Evolutionary conservation across 2,888 invertebrate species (phyloP).

Genomic region (Drosophila cognata): DNA sequence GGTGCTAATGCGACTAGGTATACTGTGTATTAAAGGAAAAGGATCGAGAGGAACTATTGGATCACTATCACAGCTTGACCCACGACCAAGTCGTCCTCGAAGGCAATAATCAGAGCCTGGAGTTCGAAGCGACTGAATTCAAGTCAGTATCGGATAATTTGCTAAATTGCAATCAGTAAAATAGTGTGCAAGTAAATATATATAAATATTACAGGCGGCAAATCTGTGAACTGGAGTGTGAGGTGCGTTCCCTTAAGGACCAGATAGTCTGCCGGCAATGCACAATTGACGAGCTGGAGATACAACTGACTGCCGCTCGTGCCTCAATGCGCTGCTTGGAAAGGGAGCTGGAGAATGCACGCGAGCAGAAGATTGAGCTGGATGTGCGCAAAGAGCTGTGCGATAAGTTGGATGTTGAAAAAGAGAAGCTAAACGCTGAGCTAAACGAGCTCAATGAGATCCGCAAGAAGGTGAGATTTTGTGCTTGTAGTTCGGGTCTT

Average conservation of each 20-base stretch:
- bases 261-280: conserved; percentile 87
- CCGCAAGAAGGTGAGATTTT: conserved; percentile 70
- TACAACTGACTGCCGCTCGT: conserved; percentile 86
- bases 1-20: conserved; percentile 47
- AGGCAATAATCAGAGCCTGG: conserved; percentile 92
- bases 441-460: conserved; percentile 85
- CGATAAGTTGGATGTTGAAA: conserved; percentile 88
- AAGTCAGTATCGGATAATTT: conserved; percentile 82
- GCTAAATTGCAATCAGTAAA: background rate
- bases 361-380: conserved; percentile 88
- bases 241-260: conserved; percentile 88
- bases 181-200: background rate
- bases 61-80: conserved; percentile 91
- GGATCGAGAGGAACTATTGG: conserved; percentile 92
- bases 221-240: conserved; percentile 86
- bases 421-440: conserved; percentile 87
- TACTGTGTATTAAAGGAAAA: conserved; percentile 87
- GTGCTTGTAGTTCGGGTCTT: conserved; percentile 1
- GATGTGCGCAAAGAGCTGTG: conserved; percentile 87
- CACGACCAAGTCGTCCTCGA: conserved; percentile 91
- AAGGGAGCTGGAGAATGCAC: conserved; percentile 87
- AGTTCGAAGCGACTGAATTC: conserved; percentile 90
- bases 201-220: conserved; percentile 82
- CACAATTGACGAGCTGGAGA: conserved; percentile 86
- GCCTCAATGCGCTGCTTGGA: conserved; percentile 86